Evolutionary conservation across 2,888 invertebrate species (phyloP), one percentile per base, ranked within the genome.

Genomic region (Aethes cnicana): DNA sequence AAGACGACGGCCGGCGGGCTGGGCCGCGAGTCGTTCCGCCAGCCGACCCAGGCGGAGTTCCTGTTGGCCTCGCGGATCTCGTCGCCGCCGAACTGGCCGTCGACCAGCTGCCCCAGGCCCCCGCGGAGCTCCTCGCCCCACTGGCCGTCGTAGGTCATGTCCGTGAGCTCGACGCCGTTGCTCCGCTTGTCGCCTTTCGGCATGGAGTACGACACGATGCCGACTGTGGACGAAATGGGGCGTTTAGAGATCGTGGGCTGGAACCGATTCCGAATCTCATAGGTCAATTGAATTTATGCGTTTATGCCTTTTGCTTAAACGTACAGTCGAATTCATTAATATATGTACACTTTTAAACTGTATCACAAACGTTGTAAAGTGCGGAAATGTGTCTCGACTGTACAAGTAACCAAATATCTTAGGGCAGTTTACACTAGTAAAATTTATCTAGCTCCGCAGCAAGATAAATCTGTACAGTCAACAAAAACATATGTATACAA

Each of bases 171-270:
- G 81, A 96, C 92, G 39, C 93, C 94, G 62, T 93, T 92, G 59
- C 95, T 95, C 18, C 95, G 91, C 69, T 94, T 93, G 84, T 96
- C 95, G 9, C 97, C 97, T 77, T 96, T 95, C 9, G 96, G 95
- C 94, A 97, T 96, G 37, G 95, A 93, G 84, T 97, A 98, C 55
- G 95, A 93, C 18, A 96, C 91, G 47, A 97, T 92, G 14, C 96
- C 96, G 71, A 95, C 97, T 95, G 91, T 16, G 77, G 47, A 39
- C 9, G 72, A 49, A 23, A 20, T 44, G 41, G 20, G 39, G 25
- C 18, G 30, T 33, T 26, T 26, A n/a, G 9, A 42, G 35, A 20
- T 20, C n/a, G n/a, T n/a, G n/a, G n/a, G n/a, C n/a, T n/a, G n/a
- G n/a, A n/a, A n/a, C n/a, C n/a, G n/a, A n/a, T n/a, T n/a, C n/a